These are phyloP conservation scores for Proterorhinus semilunaris DNA, from an alignment of 2,113 vertebrate species.

Conservation along the genomic window DNA sequence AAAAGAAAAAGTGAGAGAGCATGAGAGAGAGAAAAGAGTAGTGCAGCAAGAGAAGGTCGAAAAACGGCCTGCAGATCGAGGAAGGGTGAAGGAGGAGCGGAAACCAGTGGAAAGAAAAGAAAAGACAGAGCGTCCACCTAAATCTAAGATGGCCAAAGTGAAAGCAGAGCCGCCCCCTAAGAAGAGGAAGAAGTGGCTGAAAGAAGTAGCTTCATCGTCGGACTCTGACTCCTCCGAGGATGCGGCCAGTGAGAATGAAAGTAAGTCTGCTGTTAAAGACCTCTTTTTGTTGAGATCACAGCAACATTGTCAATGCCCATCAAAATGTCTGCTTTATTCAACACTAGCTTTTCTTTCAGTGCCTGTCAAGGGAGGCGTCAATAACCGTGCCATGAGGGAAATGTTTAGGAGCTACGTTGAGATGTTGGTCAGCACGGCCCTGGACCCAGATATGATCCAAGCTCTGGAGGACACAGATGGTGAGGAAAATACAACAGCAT, in stretches of 20 bases:
- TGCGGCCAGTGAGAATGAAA: conserved; percentile 87
- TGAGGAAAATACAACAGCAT: conserved; percentile 50
- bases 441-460: conserved; percentile 95
- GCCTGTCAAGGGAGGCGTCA: conserved; percentile 81
- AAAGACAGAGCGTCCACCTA: conserved; percentile 69
- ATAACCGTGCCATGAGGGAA: conserved; percentile 90
- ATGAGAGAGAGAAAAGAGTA: conserved; percentile 56
- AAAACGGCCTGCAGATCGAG: conserved; percentile 66
- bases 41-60: conserved; percentile 64
- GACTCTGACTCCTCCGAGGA: conserved; percentile 87
- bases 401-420: conserved; percentile 96
- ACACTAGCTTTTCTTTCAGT: conserved; percentile 42
- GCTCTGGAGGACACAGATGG: conserved; percentile 91
- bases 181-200: conserved; percentile 93
- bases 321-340: background rate
- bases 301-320: too few species aligned
- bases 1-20: conserved; percentile 47
- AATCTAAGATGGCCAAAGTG: conserved; percentile 79
- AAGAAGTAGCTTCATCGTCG: conserved; percentile 83
- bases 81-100: conserved; percentile 71
- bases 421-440: conserved; percentile 91
- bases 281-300: background rate
- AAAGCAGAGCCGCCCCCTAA: conserved; percentile 91
- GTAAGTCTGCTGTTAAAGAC: conserved; percentile 57
- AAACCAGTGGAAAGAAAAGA: conserved; percentile 63